Evolutionary conservation across 2,888 invertebrate genomes (phyloP).

Genomic region (Tuta absoluta): DNA sequence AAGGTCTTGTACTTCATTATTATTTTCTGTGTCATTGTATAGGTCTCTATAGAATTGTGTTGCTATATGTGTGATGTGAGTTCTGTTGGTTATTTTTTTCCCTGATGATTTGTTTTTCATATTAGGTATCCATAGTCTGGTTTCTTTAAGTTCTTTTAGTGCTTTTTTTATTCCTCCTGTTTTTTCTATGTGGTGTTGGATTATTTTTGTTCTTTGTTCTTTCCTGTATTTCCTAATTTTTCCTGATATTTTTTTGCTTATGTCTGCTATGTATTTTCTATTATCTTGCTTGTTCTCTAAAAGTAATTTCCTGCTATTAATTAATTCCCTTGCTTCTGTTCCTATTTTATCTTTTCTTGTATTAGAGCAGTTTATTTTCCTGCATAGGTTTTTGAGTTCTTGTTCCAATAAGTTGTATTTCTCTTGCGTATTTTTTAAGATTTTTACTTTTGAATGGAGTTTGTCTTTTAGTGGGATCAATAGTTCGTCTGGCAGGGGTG

Average conservation of each 20-base stretch:
- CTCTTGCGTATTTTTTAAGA: background rate
- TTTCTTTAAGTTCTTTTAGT: background rate
- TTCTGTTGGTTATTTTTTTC: constrained; percentile 3
- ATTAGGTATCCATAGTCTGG: background rate
- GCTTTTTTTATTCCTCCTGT: constrained; percentile 15
- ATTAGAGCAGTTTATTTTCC: background rate
- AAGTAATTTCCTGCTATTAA: background rate
- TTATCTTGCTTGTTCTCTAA: constrained; percentile 9
- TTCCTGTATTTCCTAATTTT: constrained; percentile 12
- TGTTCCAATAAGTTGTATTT: constrained; percentile 4
- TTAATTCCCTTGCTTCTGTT: constrained; percentile 6
- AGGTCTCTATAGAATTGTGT: constrained; percentile 12
- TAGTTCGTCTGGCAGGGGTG: background rate
- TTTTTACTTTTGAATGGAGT: background rate
- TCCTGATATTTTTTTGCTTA: constrained; percentile 5
- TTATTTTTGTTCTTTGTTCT: background rate
- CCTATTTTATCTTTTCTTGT: constrained; percentile 11
- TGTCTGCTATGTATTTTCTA: background rate
- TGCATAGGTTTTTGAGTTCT: background rate
- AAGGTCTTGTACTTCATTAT: background rate
- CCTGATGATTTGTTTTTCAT: background rate
- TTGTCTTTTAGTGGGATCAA: background rate
- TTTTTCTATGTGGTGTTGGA: constrained; percentile 8
- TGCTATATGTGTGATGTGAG: constrained; percentile 6
- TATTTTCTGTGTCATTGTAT: constrained; percentile 6